phyloP scores from a whole-genome alignment of 1,140 invertebrate genomes.

The Augochlora pura region DNA sequence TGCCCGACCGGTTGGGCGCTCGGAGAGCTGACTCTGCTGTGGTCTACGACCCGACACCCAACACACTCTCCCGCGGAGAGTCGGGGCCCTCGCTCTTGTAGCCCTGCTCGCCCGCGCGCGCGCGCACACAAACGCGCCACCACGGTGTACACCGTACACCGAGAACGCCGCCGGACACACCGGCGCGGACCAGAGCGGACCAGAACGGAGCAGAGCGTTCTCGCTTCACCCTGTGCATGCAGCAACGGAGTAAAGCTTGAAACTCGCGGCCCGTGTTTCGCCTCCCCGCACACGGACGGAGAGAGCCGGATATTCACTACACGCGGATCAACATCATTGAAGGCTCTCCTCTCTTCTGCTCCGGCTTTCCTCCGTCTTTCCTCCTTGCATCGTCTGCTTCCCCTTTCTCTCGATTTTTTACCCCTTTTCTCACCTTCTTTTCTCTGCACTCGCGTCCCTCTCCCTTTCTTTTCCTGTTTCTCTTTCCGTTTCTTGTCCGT shows the following conservation, averaged over 20 bases:
- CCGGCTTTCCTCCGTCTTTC: slow-evolving; percentile 14
- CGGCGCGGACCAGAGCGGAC: too few species aligned
- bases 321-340: slow-evolving; percentile 69
- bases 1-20: slow-evolving; percentile 79
- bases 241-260: slow-evolving; percentile 24
- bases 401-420: slow-evolving; percentile 7
- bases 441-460: slow-evolving; percentile 17
- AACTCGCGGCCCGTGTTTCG: slow-evolving; percentile 7
- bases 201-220: too few species aligned
- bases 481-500: slow-evolving; percentile 10
- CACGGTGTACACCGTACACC: too few species aligned
- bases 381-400: slow-evolving; percentile 21
- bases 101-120: background rate
- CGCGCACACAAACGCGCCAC: too few species aligned
- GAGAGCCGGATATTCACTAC: slow-evolving; percentile 63
- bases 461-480: background rate
- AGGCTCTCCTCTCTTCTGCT: slow-evolving; percentile 22
- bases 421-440: slow-evolving; percentile 2
- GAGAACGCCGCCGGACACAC: too few species aligned
- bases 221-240: background rate
- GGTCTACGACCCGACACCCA: slow-evolving; percentile 79
- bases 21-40: slow-evolving; percentile 75
- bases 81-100: slow-evolving; percentile 43
- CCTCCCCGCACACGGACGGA: slow-evolving; percentile 23
- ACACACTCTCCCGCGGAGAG: slow-evolving; percentile 64